phyloP scores from a whole-genome alignment of 1,140 invertebrate species.

The Anastrepha ludens region DNA sequence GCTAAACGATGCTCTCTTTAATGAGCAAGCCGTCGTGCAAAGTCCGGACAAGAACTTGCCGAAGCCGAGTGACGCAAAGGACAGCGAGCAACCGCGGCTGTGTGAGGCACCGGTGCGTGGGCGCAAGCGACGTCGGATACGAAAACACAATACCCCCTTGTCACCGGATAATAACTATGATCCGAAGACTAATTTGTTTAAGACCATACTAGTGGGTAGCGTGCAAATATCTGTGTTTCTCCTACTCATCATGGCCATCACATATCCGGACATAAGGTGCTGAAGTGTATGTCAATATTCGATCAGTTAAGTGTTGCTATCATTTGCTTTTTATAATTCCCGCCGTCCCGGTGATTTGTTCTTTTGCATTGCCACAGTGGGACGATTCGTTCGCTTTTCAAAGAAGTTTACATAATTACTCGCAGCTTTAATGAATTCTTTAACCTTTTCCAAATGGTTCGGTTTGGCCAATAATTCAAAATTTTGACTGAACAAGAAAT shows the following conservation, averaged over 20 bases:
- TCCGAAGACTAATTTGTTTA: slow-evolving; percentile 61
- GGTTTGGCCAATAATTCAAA: not conserved
- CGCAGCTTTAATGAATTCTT: not conserved
- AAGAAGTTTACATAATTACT: not conserved
- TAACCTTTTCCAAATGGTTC: not conserved
- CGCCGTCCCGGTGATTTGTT: not conserved
- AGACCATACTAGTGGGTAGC: slow-evolving; percentile 64
- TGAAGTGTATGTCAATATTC: slow-evolving; percentile 46
- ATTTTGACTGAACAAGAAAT: slow-evolving; percentile 49
- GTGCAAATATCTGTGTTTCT: slow-evolving; percentile 65
- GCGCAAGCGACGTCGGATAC: slow-evolving; percentile 51
- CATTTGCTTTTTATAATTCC: not conserved
- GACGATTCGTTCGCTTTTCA: not conserved
- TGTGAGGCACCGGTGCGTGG: slow-evolving; percentile 8
- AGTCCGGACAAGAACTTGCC: not conserved
- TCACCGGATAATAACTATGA: slow-evolving; percentile 21
- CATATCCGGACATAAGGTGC: slow-evolving; percentile 66
- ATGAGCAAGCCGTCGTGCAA: not conserved
- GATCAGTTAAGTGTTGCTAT: not conserved
- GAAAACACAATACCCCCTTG: slow-evolving; percentile 48
- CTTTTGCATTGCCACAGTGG: not conserved
- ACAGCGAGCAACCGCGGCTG: not conserved
- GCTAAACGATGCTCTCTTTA: slow-evolving; percentile 10
- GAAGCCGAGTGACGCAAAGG: not conserved
- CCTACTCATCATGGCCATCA: slow-evolving; percentile 68